These are phyloP conservation scores for Timema cristinae DNA, from an alignment of 2,888 invertebrate species.

Conservation along the genomic window DNA sequence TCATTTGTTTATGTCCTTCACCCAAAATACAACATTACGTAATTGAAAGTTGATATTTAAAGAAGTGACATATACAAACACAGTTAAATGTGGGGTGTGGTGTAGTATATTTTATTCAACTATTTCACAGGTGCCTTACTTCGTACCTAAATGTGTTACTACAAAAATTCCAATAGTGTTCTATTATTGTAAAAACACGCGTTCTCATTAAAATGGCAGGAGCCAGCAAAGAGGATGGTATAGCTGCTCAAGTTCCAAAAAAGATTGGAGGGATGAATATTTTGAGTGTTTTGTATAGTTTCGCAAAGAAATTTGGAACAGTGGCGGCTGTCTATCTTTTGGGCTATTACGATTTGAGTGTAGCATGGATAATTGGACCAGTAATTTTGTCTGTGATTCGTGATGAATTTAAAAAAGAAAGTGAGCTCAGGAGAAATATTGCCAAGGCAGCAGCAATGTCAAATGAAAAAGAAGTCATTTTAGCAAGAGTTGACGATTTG, in stretches of 20 bases:
- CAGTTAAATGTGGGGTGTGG: too few species aligned
- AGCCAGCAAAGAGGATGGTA: constrained; percentile 12
- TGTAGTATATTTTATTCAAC: too few species aligned
- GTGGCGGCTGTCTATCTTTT: constrained; percentile 73
- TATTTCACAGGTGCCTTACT: too few species aligned
- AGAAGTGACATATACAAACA: too few species aligned
- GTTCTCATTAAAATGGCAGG: constrained; percentile 6
- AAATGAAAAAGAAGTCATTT: constrained; percentile 81
- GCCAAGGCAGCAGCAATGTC: constrained; percentile 73
- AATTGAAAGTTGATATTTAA: too few species aligned
- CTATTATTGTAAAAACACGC: too few species aligned
- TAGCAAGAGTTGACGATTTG: constrained; percentile 82
- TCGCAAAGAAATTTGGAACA: constrained; percentile 64
- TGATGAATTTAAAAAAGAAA: constrained; percentile 73
- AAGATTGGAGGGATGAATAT: constrained; percentile 40
- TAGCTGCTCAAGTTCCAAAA: neutral
- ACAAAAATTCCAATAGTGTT: too few species aligned
- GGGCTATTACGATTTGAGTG: constrained; percentile 83
- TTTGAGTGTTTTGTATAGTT: constrained; percentile 56
- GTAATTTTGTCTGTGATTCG: constrained; percentile 74
- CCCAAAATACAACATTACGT: too few species aligned
- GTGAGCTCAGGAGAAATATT: constrained; percentile 65
- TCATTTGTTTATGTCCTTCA: too few species aligned
- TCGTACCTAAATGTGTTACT: too few species aligned
- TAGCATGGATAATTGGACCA: constrained; percentile 83